phyloP scores from a whole-genome alignment of 2,888 invertebrate species.

The Phanerotoma sp. region DNA sequence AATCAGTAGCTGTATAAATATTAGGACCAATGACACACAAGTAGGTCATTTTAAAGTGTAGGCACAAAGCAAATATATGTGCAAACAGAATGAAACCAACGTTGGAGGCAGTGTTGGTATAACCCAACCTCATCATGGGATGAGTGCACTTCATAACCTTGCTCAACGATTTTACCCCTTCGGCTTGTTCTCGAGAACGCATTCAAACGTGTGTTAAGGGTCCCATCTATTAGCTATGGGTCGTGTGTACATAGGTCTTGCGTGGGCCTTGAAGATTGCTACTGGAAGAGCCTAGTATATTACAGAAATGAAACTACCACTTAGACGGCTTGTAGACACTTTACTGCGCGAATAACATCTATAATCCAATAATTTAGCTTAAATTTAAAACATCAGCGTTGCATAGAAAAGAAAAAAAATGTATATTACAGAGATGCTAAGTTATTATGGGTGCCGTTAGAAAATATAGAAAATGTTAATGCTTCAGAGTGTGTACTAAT shows the following conservation, averaged over 20 bases:
- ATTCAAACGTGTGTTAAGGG: constrained; percentile 5
- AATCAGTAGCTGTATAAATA: neutral
- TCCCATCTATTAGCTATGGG: constrained; percentile 12
- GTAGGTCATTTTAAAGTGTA: constrained; percentile 19
- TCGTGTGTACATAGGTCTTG: constrained; percentile 15
- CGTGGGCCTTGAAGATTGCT: constrained; percentile 3
- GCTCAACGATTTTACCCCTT: constrained; percentile 9
- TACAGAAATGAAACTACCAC: constrained; percentile 25
- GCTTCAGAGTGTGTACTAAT: neutral
- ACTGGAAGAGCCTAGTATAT: constrained; percentile 10
- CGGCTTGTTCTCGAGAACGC: constrained; percentile 9
- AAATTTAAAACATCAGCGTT: too few species aligned
- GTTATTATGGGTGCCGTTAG: neutral
- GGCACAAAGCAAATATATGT: constrained; percentile 42
- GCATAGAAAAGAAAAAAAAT: too few species aligned
- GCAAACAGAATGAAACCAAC: constrained; percentile 41
- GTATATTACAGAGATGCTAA: too few species aligned
- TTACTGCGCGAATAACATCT: constrained; percentile 4
- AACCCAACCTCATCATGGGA: constrained; percentile 28
- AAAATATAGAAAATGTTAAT: neutral
- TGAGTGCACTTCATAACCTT: constrained; percentile 28
- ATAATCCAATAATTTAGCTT: too few species aligned
- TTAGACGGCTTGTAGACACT: constrained; percentile 9
- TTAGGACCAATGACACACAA: constrained; percentile 27
- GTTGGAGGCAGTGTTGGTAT: constrained; percentile 25